These are phyloP conservation scores for Halictus ligatus DNA, from an alignment of 2,888 invertebrate species.

Conservation along the genomic window DNA sequence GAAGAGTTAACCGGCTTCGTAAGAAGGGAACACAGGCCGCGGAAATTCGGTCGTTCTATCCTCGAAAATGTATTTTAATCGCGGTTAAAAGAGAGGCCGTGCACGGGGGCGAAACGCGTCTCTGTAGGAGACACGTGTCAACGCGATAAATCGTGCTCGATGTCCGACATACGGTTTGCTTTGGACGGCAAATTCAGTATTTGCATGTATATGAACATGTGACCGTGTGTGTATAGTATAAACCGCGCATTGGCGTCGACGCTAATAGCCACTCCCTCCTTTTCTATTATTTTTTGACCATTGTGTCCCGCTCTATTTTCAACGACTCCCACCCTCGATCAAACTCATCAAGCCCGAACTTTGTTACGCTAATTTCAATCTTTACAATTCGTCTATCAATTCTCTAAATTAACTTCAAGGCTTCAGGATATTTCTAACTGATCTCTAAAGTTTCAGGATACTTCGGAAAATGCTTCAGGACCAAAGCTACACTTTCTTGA, in stretches of 20 bases:
- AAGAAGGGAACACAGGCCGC: conserved; percentile 43
- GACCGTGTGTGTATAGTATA: conserved; percentile 34
- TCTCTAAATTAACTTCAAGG: neutral
- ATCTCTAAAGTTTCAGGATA: neutral
- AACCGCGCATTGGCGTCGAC: conserved; percentile 44
- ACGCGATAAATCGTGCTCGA: conserved; percentile 82
- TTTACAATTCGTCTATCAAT: neutral
- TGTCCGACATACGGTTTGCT: conserved; percentile 81
- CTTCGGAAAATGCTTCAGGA: neutral
- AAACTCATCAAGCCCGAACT: neutral
- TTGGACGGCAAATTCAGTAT: conserved; percentile 74
- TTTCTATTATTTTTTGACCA: conserved; percentile 11
- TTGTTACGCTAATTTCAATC: neutral
- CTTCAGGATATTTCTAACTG: neutral
- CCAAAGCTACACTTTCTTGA: too few relatives aligned
- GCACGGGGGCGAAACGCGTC: conserved; percentile 54
- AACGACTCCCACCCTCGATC: neutral
- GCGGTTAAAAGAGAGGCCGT: conserved; percentile 62
- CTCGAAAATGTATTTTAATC: conserved; percentile 73
- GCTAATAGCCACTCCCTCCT: neutral
- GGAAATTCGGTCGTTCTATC: conserved; percentile 67
- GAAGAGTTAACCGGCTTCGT: conserved; percentile 45
- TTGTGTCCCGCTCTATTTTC: conserved; percentile 4
- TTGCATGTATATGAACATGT: conserved; percentile 46
- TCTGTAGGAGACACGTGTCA: conserved; percentile 79